Conservation (phyloP, 2,113 vertebrate genomes). For the Gavialis gangeticus region DNA sequence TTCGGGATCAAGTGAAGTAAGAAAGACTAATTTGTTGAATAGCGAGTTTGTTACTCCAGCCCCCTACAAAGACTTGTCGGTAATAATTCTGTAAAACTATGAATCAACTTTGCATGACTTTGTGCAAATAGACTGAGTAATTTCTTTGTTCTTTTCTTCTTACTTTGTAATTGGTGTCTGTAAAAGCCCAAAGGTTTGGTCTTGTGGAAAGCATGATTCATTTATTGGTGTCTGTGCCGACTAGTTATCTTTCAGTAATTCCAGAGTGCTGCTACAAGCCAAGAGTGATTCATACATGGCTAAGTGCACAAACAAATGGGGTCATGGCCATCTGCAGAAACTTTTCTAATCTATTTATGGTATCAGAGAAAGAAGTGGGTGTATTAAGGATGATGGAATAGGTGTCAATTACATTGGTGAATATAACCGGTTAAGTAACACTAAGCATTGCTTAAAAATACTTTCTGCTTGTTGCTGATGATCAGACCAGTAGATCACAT, state of each 20-base stretch:
- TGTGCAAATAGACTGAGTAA: slow-evolving; percentile 84
- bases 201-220: slow-evolving; percentile 85
- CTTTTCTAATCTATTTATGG: slow-evolving; percentile 78
- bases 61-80: slow-evolving; percentile 73
- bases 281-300: slow-evolving; percentile 78
- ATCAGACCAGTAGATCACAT: not conserved
- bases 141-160: slow-evolving; percentile 85
- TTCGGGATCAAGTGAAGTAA: no score
- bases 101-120: slow-evolving; percentile 82
- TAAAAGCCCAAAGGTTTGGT: slow-evolving; percentile 83
- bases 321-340: slow-evolving; percentile 77
- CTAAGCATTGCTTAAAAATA: slow-evolving; percentile 53
- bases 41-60: slow-evolving; percentile 55
- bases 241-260: slow-evolving; percentile 79
- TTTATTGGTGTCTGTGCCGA: slow-evolving; percentile 82
- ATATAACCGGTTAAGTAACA: slow-evolving; percentile 53
- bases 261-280: slow-evolving; percentile 75
- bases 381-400: slow-evolving; percentile 68
- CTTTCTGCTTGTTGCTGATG: slow-evolving; percentile 16
- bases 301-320: slow-evolving; percentile 74
- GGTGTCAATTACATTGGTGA: slow-evolving; percentile 69
- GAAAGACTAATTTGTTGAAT: slow-evolving; percentile 9
- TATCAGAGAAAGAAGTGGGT: slow-evolving; percentile 73
- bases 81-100: slow-evolving; percentile 80
- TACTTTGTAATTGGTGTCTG: slow-evolving; percentile 83